These are phyloP conservation scores for Altica lythri DNA, from an alignment of 2,888 invertebrate species.

Conservation along the genomic window DNA sequence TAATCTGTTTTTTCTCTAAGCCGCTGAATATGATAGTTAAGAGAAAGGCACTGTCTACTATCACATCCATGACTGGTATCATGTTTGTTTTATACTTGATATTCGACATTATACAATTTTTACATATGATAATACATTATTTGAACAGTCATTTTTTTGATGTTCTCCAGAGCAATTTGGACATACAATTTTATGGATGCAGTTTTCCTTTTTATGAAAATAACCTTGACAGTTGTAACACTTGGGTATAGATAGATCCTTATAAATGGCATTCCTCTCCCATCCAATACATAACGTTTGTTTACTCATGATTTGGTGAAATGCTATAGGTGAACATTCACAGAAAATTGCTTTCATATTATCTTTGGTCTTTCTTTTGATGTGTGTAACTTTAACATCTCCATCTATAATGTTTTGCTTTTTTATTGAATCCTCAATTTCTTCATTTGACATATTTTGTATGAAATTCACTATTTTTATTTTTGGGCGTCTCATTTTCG, in stretches of 20 bases:
- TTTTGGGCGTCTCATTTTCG: background rate
- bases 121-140: slow-evolving; percentile 3
- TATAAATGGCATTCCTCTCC: slow-evolving; percentile 11
- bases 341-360: too few relatives aligned
- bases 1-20: slow-evolving; percentile 5
- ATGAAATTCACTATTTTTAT: background rate
- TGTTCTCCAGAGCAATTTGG: slow-evolving; percentile 10
- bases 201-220: slow-evolving; percentile 14
- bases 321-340: slow-evolving; percentile 13
- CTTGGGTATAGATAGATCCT: slow-evolving; percentile 5
- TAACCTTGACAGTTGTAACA: slow-evolving; percentile 12
- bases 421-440: too few relatives aligned
- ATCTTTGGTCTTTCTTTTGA: too few relatives aligned
- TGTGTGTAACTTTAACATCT: too few relatives aligned
- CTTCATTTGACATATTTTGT: too few relatives aligned
- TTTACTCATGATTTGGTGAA: slow-evolving; percentile 3
- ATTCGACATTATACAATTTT: slow-evolving; percentile 4
- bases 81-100: slow-evolving; percentile 11
- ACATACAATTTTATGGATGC: slow-evolving; percentile 10
- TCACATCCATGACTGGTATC: background rate
- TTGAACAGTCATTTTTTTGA: slow-evolving; percentile 1
- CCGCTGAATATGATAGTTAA: background rate
- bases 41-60: background rate
- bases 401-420: too few relatives aligned
- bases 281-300: slow-evolving; percentile 18